Evolutionary conservation across 2,113 vertebrate genomes (phyloP), one percentile per base, ranked within the genome.

Genomic region (Lepidothrix coronata): DNA sequence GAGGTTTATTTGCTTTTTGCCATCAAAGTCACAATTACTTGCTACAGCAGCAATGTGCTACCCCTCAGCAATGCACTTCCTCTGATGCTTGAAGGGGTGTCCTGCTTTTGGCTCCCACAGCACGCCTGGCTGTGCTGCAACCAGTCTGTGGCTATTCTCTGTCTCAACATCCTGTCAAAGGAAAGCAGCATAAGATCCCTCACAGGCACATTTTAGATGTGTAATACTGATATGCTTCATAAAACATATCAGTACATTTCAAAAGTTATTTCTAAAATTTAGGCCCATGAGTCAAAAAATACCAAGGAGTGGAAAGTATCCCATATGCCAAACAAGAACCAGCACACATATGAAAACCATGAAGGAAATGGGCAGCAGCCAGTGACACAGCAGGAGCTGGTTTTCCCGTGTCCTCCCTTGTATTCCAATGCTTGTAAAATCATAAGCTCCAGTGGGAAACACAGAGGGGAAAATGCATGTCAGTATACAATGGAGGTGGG

Each of bases 211-310:
- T 91, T 94, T 91, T 39, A 89, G 68, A 85, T 93, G 62, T 87
- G 70, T 66, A 61, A 75, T 49, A 49, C 27, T 49, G 91, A 94
- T 87, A 78, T 3, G 19, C 28, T 78, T 92, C 84, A 75, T 87
- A 84, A 93, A 95, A 94, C 16, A 6, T 41, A 94, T 75, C 79
- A 92, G 37, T 67, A 78, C 55, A 72, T 68, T 94, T 91, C 58
- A 77, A 57, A 91, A 84, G 44, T 68, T 84, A 52, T 74, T 94
- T 95, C 68, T 49, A 84, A 81, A 91, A 67, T n/a, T 83, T 77
- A 83, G 74, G 9, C 21, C 39, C 31, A 8, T 62, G 65, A 74
- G 55, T 88, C 72, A 95, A 84, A 86, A 62, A 85, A 73, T 85
- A 85, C 22, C 35, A 89, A 79, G 57, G 63, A 71, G 3, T 80